Evolutionary conservation across 2,113 vertebrate species (phyloP), one percentile per base, ranked within the genome.

Genomic region (Struthidea cinerea): DNA sequence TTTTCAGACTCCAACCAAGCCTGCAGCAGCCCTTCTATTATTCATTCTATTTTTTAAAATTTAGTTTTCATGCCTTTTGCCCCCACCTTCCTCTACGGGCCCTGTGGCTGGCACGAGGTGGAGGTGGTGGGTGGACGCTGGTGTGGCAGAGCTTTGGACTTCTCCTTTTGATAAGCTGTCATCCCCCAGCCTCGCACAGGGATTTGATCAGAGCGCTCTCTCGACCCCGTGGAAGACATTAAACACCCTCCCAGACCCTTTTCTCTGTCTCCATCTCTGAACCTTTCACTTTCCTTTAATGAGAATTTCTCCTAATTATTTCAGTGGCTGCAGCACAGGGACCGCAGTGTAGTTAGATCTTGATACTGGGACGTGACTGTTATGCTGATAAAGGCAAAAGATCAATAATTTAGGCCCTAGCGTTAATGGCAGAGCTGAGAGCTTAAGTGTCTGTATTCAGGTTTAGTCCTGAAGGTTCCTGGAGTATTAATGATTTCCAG

Each of bases 241-340:
- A 98, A 98, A 98, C 98, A 98, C 98, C 94, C 98, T 97, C 96
- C 95, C 97, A 96, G 97, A 97, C 97, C 98, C 98, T 97, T 96
- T 94, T 63, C 98, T 98, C 98, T 97, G 96, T 97, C 97, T 97
- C 96, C 95, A 95, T 96, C 96, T 96, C 97, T 96, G 94, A 98
- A 97, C 97, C 98, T 95, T 98, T 97, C 98, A 98, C 98, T 98
- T 98, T 97, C 92, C 98, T 98, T 99, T 99, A 99, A 99, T 99
- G 99, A 99, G 99, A 99, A 99, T 98, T 98, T 97, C 98, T 99
- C 98, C 99, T 99, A 99, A 99, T 99, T 99, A 99, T 99, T 99
- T 99, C 99, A 98, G 98, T 98, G 99, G 98, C 98, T 99, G 98
- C 98, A 98, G 98, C 98, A 96, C 95, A 98, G 98, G 98, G 98